Evolutionary conservation across 1,140 invertebrate genomes (phyloP).

Genomic region (Dendroctonus ponderosae): DNA sequence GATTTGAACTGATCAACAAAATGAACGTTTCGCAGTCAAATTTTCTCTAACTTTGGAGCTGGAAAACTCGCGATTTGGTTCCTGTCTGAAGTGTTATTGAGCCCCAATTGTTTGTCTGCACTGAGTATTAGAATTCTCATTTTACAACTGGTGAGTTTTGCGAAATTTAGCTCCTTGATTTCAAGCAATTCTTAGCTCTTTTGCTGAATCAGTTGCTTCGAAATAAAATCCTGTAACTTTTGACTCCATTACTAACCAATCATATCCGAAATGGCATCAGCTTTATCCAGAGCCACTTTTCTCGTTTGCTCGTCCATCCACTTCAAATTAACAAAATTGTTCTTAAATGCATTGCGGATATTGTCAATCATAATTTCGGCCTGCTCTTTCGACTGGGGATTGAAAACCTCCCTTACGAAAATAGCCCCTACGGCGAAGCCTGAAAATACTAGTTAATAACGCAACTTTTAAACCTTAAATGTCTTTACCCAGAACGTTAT

Average conservation of each 20-base stretch:
- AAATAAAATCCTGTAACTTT: no score
- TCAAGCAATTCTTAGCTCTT: no score
- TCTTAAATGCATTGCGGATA: conserved; percentile 81
- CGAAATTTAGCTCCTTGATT: no score
- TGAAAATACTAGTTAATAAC: conserved; percentile 33
- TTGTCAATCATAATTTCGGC: conserved; percentile 88
- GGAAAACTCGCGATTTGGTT: no score
- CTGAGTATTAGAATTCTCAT: no score
- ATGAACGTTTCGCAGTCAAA: no score
- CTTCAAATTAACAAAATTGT: conserved; percentile 75
- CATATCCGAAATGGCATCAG: conserved; percentile 88
- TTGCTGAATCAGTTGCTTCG: no score
- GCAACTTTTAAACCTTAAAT: not conserved
- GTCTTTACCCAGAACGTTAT: conserved; percentile 72
- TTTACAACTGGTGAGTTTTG: no score
- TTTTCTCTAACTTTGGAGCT: no score
- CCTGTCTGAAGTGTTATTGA: no score
- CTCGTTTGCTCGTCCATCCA: conserved; percentile 93
- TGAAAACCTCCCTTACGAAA: conserved; percentile 87
- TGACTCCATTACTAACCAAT: conserved; percentile 60
- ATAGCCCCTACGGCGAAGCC: conserved; percentile 94
- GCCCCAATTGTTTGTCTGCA: no score
- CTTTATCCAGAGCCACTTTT: conserved; percentile 79
- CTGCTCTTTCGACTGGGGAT: conserved; percentile 76
- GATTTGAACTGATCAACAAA: no score